Evolutionary conservation across 2,888 invertebrate genomes (phyloP).

Genomic region (Calephelis perditalis): DNA sequence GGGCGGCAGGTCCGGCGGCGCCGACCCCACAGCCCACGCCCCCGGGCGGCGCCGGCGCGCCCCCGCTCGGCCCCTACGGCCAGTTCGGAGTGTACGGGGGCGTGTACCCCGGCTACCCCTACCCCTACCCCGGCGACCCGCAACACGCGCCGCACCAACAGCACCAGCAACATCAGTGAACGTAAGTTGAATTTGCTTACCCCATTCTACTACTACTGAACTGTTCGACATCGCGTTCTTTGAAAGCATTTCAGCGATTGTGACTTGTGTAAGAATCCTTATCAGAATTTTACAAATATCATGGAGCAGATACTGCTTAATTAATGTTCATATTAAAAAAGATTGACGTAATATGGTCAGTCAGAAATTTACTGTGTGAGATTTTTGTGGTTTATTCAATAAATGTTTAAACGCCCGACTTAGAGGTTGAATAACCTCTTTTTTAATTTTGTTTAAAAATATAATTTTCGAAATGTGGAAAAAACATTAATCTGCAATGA

Average conservation of each 20-base stretch:
- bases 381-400: too few species aligned
- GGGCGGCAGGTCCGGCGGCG: slow-evolving; percentile 29
- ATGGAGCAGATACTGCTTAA: too few species aligned
- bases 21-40: slow-evolving; percentile 32
- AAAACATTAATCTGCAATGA: too few species aligned
- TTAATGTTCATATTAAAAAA: too few species aligned
- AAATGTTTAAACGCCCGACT: too few species aligned
- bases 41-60: slow-evolving; percentile 31
- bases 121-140: slow-evolving; percentile 40
- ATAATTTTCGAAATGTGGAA: too few species aligned
- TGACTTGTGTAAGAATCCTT: too few species aligned
- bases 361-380: too few species aligned
- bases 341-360: too few species aligned
- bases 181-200: slow-evolving; percentile 33
- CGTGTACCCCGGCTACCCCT: slow-evolving; percentile 53
- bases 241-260: too few species aligned
- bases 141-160: slow-evolving; percentile 45
- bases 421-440: too few species aligned
- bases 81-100: slow-evolving; percentile 60
- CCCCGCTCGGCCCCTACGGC: slow-evolving; percentile 39
- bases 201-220: neutral
- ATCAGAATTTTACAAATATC: neutral
- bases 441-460: too few species aligned
- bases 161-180: slow-evolving; percentile 50
- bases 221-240: neutral